Conservation (phyloP, 2,797 vertebrate genomes). For the Eidolon dupreanum region DNA sequence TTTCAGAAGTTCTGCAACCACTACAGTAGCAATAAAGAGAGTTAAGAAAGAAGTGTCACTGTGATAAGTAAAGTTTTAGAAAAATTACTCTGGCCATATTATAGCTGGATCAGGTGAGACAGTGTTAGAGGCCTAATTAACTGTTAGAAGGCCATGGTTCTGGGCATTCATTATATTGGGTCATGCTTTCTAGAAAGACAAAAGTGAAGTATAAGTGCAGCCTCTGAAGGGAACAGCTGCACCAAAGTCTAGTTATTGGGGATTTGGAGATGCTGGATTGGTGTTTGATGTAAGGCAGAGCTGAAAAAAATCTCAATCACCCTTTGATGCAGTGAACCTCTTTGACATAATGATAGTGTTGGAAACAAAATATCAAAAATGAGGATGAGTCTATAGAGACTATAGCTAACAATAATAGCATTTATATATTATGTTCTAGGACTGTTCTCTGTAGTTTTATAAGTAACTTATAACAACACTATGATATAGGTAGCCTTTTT, state of each 20-base stretch:
- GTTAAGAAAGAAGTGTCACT: not conserved
- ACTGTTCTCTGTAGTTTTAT: not conserved
- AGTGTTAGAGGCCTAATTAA: not conserved
- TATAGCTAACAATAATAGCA: not conserved
- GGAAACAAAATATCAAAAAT: not conserved
- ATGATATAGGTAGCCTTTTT: not conserved
- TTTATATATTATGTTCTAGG: not conserved
- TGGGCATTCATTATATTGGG: not conserved
- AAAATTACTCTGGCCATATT: not conserved
- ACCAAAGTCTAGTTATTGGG: not conserved
- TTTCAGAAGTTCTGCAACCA: not conserved
- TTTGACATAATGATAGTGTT: not conserved
- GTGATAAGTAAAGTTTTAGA: not conserved
- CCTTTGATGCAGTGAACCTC: not conserved
- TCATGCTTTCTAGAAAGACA: not conserved
- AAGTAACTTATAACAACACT: not conserved
- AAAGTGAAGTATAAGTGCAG: not conserved
- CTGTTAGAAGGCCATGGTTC: rapidly evolving
- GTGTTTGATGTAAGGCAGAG: not conserved
- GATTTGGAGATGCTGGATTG: not conserved
- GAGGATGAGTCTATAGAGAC: not conserved
- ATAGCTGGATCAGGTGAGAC: not conserved
- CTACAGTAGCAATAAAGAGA: not conserved
- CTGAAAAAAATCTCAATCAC: not conserved
- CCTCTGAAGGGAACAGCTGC: not conserved